These are phyloP conservation scores for Chlorospingus flavigularis DNA, from an alignment of 2,797 vertebrate genomes.

Conservation along the genomic window DNA sequence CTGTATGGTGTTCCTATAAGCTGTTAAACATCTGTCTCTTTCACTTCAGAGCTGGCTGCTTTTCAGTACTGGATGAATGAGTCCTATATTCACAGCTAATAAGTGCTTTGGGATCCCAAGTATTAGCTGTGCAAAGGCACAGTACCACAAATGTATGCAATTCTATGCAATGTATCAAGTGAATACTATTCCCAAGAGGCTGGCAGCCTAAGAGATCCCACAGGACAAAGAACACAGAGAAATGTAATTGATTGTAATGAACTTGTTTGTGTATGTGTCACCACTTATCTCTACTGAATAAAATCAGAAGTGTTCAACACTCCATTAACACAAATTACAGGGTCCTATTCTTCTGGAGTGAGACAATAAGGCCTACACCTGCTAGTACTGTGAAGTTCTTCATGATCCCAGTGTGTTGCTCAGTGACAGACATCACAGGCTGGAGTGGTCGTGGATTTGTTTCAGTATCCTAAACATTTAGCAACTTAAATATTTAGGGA, in stretches of 20 bases:
- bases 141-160: conserved; percentile 36
- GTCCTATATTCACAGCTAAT: conserved; percentile 61
- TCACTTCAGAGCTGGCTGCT: conserved; percentile 51
- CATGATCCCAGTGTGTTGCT: neutral
- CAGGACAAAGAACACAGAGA: conserved; percentile 55
- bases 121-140: conserved; percentile 42
- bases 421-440: neutral
- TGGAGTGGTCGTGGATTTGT: neutral
- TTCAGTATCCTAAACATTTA: neutral
- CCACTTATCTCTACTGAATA: conserved; percentile 55
- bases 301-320: conserved; percentile 59
- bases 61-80: conserved; percentile 53
- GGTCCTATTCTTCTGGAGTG: conserved; percentile 30
- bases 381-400: conserved; percentile 26
- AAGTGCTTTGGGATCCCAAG: conserved; percentile 60
- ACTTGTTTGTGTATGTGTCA: conserved; percentile 62
- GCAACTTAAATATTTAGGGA: neutral
- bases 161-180: conserved; percentile 36
- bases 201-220: conserved; percentile 41
- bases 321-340: conserved; percentile 64
- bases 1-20: conserved; percentile 8
- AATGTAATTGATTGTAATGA: conserved; percentile 63
- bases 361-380: conserved; percentile 53
- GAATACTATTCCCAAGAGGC: conserved; percentile 21
- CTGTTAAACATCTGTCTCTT: conserved; percentile 64